Base-by-base conservation (phyloP, 2,113 vertebrate species). In the Siniperca knerii region DNA sequence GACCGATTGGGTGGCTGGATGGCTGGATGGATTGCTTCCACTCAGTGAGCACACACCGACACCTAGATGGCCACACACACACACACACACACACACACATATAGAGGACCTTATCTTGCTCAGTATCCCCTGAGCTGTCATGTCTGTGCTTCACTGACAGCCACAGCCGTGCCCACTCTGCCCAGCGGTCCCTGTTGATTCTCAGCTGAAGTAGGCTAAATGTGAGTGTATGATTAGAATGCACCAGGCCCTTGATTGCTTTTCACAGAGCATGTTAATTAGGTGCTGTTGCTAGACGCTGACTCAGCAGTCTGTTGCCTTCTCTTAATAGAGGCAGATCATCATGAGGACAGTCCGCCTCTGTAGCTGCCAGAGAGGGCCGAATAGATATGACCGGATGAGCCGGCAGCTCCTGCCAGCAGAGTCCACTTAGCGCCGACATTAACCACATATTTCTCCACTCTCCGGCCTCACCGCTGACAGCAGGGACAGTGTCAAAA, bases 221-320 rank as follows among this genome's bases (percentile, higher is more conserved):
- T 37, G 69, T 2, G 16, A 79, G 40, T 1, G 46, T 37, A 76
- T 84, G 89, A 89, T 91, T 79, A 79, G 62, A 86, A 81, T 79
- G 44, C 42, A 70, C 61, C 44, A 2, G 9, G 55, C 79, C 71
- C 67, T 77, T 89, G 89, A 89, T 93, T 91, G 79, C 77, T 83
- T 83, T 87, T 83, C 86, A 76, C 64, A 15, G 54, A 68, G 87
- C 87, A 16, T 88, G 72, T 93, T 93, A 91, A 92, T 93, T 89
- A 94, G 79, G 13, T 68, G 72, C 60, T 0, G 5, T 25, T 25
- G 66, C 48, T 25, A 81, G 85, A 81, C 79, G 42, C 82, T 84
- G 87, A 91, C 77, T 92, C 87, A 75, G 87, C 89, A 60, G 64
- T 77, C 73, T 78, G 29, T 40, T 58, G 79, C 40, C 58, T 77